Evolutionary conservation across 2,888 invertebrate genomes (phyloP), one percentile per base, ranked within the genome.

Genomic region (Argyra leucocephala): DNA sequence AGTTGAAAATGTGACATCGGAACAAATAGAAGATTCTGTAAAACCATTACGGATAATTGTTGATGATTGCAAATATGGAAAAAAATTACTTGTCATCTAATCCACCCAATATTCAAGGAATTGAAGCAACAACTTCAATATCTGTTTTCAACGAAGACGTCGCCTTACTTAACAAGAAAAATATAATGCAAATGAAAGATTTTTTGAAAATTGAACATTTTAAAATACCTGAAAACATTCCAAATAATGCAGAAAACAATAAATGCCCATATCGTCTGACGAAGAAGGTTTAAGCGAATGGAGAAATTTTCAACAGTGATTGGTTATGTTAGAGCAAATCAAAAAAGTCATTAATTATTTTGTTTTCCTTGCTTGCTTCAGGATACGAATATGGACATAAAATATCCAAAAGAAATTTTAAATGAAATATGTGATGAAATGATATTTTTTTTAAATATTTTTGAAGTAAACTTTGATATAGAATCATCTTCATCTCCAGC

Each of bases 171-270:
- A 60, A 60, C n/a, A 60, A 60, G n/a, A 60, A 60, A 18, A 60
- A 60, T 60, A 60, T n/a, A 15, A 60, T 60, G 24, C 60, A 60
- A 60, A 60, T 60, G 60, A 24, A 60, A 60, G 23, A 15, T 60
- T 60, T 60, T 60, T n/a, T 60, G 15, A 60, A 60, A 60, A 60
- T 60, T 60, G 15, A 23, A 60, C 60, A 60, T 60, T 60, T 60
- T n/a, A n/a, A 60, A 18, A 60, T 60, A 15, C 60, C 60, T 60
- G 60, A 60, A n/a, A 60, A 60, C 24, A 60, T 60, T 24, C n/a
- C 60, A 60, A 18, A 15, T 18, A 24, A 60, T 60, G 23, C 24
- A 6, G 60, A 60, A 60, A 60, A 60, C 15, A 60, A 24, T 24
- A 60, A 60, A 24, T 60, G 23, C 24, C 60, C 60, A 60, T 60